Base-by-base conservation (phyloP, 1,140 invertebrate species). In the Maconellicoccus hirsutus region DNA sequence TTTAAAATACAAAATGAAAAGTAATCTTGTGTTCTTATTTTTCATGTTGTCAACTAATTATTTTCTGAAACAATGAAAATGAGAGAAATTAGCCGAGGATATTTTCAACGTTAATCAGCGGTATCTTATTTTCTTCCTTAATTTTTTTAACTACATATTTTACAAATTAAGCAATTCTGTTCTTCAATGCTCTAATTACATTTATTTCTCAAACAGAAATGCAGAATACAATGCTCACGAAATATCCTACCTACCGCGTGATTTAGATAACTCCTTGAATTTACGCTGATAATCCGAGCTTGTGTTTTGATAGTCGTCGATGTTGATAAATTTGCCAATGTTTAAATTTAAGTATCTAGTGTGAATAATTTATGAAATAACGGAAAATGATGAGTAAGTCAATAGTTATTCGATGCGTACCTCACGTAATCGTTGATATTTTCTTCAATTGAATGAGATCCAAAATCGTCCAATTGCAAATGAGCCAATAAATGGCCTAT, bases 1-100 rank as follows among this genome's bases (percentile, higher is more conserved):
- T 26, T 66, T 4, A 19, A 66, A 66, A 25, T 66, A 66, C 16
- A 66, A 25, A 66, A 66, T 66, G 61, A 66, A 66, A 66, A 25
- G 10, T 25, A 22, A 66, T 14, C 25, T 22, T 4, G 61, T 19
- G 7, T 23, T 66, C n/a, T 66, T 66, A 66, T 66, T 52, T 52
- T 52, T 52, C 6, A 33, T 33, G 3, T 33, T 33, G 3, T 33
- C 29, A 3, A 3, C 29, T 12, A n/a, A n/a, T n/a, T n/a, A n/a
- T n/a, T n/a, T n/a, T n/a, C n/a, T n/a, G n/a, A n/a, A n/a, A n/a
- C n/a, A n/a, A n/a, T n/a, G n/a, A n/a, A n/a, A n/a, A n/a, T n/a
- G n/a, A n/a, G n/a, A n/a, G n/a, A n/a, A n/a, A n/a, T n/a, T n/a
- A n/a, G n/a, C n/a, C n/a, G n/a, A n/a, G n/a, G n/a, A n/a, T n/a